phyloP scores from a whole-genome alignment of 1,140 invertebrate species.

The Drosophila nigrodunni region DNA sequence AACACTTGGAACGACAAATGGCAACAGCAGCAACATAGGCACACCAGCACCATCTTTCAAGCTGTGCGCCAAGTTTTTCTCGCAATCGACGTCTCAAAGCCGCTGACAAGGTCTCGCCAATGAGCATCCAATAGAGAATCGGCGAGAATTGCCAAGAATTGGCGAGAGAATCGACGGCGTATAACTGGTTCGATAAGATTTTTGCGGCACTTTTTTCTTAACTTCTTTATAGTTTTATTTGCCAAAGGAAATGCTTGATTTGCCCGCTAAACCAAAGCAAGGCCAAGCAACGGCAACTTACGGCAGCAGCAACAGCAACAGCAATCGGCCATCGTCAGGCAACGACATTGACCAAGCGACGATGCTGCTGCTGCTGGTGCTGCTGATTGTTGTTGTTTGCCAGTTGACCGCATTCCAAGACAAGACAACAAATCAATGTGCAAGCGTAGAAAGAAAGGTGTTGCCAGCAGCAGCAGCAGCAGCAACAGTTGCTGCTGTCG shows the following conservation, averaged over 20 bases:
- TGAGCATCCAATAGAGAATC: background rate
- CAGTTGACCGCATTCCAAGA: constrained; percentile 76
- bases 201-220: constrained; percentile 74
- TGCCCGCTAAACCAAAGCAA: constrained; percentile 73
- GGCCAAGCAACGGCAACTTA: constrained; percentile 70
- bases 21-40: constrained; percentile 24
- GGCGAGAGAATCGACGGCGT: constrained; percentile 9
- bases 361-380: constrained; percentile 38
- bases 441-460: constrained; percentile 67
- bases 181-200: constrained; percentile 81
- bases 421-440: constrained; percentile 73
- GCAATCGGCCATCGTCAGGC: constrained; percentile 18
- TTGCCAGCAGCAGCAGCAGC: constrained; percentile 48
- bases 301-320: constrained; percentile 17
- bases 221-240: constrained; percentile 9
- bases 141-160: background rate
- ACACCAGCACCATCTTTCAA: constrained; percentile 64
- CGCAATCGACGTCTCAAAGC: background rate
- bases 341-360: constrained; percentile 72
- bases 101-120: constrained; percentile 32
- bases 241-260: constrained; percentile 76
- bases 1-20: constrained; percentile 39
- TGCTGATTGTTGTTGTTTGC: constrained; percentile 55
- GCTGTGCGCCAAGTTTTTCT: constrained; percentile 25
- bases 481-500: constrained; percentile 34